phyloP scores from a whole-genome alignment of 2,888 invertebrate species.

The Ochropleura leucogaster region DNA sequence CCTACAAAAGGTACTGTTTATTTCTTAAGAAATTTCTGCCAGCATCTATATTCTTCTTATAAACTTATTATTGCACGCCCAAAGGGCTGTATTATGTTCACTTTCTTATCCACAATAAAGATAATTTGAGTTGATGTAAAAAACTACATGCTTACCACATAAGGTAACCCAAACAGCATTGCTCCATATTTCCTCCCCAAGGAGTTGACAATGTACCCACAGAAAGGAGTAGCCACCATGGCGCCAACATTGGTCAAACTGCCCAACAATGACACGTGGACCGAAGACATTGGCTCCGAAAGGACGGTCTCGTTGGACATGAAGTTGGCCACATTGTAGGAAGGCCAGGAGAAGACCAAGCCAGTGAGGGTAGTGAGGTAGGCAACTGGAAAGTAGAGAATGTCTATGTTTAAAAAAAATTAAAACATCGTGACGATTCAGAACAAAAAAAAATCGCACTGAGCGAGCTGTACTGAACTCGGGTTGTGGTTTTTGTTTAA shows the following conservation, averaged over 20 bases:
- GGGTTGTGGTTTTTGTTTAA: too few relatives aligned
- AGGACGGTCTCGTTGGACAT: slow-evolving; percentile 78
- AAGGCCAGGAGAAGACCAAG: slow-evolving; percentile 81
- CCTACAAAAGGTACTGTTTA: too few relatives aligned
- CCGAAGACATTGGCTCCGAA: slow-evolving; percentile 73
- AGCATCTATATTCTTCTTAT: too few relatives aligned
- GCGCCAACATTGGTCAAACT: slow-evolving; percentile 79
- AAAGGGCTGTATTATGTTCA: too few relatives aligned
- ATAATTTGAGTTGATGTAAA: neutral
- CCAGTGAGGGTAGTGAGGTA: slow-evolving; percentile 77
- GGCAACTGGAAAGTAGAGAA: slow-evolving; percentile 72
- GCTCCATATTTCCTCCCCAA: slow-evolving; percentile 80
- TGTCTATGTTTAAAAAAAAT: neutral
- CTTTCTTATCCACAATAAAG: too few relatives aligned
- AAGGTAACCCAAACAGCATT: slow-evolving; percentile 80
- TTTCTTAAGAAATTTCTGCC: too few relatives aligned
- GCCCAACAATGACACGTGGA: slow-evolving; percentile 78
- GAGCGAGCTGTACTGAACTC: too few relatives aligned
- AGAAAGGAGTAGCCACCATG: slow-evolving; percentile 75
- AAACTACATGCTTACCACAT: slow-evolving; percentile 65
- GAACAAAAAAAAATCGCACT: too few relatives aligned
- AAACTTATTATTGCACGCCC: too few relatives aligned
- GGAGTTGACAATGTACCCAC: slow-evolving; percentile 74
- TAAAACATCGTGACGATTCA: neutral
- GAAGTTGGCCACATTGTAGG: slow-evolving; percentile 79